These are phyloP conservation scores for Scaptomyza pallida DNA, from an alignment of 1,140 invertebrate genomes.

Conservation along the genomic window DNA sequence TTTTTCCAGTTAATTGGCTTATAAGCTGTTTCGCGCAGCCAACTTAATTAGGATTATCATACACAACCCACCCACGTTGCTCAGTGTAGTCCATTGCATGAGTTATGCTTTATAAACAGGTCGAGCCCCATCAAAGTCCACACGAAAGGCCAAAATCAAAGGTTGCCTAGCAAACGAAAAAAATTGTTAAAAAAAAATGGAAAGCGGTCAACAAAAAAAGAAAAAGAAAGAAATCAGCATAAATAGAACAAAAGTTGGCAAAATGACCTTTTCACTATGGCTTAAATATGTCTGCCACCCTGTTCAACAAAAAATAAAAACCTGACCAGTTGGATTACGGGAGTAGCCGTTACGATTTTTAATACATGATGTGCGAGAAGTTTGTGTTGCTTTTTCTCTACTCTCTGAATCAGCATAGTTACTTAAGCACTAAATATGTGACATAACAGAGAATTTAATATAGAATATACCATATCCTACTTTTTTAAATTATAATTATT, in stretches of 20 bases:
- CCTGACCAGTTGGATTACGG: slow-evolving; percentile 25
- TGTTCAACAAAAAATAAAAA: background rate
- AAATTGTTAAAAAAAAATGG: slow-evolving; percentile 31
- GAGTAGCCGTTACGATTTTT: slow-evolving; percentile 28
- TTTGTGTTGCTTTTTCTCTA: slow-evolving; percentile 14
- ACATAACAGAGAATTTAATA: slow-evolving; percentile 4
- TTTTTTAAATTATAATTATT: background rate
- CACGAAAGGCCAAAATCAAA: slow-evolving; percentile 69
- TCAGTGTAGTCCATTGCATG: slow-evolving; percentile 51
- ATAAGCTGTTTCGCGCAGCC: background rate
- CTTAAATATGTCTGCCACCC: slow-evolving; percentile 74
- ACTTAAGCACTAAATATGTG: slow-evolving; percentile 1
- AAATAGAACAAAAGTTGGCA: slow-evolving; percentile 69
- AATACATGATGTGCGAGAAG: slow-evolving; percentile 22
- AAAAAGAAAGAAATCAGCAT: slow-evolving; percentile 51
- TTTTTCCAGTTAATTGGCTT: background rate
- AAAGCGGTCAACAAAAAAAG: slow-evolving; percentile 24
- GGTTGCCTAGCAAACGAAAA: slow-evolving; percentile 44
- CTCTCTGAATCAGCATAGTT: background rate
- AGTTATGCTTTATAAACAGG: slow-evolving; percentile 48
- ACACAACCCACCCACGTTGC: slow-evolving; percentile 2
- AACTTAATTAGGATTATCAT: background rate
- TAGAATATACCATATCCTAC: too few species aligned
- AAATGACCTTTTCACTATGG: slow-evolving; percentile 77
- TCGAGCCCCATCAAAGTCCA: slow-evolving; percentile 39